Conservation (phyloP, 2,113 vertebrate genomes). For the Formicarius rufipectus region DNA sequence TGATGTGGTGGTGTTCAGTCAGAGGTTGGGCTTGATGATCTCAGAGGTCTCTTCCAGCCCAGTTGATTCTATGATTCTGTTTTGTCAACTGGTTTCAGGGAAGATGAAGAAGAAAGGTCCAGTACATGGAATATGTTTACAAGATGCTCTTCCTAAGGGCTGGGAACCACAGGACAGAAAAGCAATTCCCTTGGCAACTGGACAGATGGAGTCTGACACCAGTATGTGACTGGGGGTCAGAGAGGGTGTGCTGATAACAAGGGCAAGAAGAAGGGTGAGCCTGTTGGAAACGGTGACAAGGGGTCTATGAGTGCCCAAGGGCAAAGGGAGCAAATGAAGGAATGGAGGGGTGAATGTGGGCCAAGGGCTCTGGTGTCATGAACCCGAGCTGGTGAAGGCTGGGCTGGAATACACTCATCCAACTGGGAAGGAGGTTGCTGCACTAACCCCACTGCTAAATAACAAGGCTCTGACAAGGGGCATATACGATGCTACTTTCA, state of each 20-base stretch:
- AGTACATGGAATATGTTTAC: neutral
- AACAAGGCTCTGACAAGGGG: neutral
- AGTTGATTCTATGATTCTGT: neutral
- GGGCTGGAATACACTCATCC: rapidly evolving
- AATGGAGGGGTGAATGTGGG: rapidly evolving
- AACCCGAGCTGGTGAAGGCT: neutral
- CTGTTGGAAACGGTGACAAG: neutral
- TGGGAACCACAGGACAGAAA: neutral
- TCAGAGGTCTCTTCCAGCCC: neutral
- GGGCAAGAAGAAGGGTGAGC: neutral
- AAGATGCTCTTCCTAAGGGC: neutral
- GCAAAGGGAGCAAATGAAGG: neutral
- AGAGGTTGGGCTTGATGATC: neutral
- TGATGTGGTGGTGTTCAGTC: rapidly evolving
- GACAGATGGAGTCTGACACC: neutral
- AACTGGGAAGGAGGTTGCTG: neutral
- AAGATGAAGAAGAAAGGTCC: neutral
- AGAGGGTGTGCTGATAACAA: neutral
- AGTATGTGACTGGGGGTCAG: neutral
- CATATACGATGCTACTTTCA: neutral
- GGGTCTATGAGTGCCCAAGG: neutral
- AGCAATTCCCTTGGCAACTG: neutral
- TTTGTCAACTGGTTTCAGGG: neutral
- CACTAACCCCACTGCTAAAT: rapidly evolving
- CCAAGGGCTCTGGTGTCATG: rapidly evolving